phyloP scores from a whole-genome alignment of 2,797 vertebrate species.

The Tragelaphus oryx region DNA sequence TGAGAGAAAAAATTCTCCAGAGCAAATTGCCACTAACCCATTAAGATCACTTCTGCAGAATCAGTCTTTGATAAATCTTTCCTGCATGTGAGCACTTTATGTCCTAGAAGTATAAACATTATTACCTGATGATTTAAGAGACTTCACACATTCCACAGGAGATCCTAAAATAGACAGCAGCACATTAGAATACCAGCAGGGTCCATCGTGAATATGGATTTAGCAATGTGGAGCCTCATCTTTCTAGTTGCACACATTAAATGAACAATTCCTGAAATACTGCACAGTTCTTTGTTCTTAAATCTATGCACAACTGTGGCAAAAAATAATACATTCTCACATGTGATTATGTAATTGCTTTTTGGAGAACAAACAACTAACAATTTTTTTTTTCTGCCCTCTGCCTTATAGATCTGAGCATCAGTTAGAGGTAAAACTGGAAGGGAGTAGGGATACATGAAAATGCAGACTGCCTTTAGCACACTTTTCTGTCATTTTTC shows the following conservation, averaged over 20 bases:
- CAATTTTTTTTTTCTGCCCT: neutral
- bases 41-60: neutral
- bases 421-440: neutral
- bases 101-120: constrained; percentile 9
- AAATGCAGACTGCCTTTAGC: neutral
- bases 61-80: neutral
- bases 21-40: neutral
- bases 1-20: neutral
- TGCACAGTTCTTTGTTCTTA: neutral
- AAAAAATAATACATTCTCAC: neutral
- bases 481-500: neutral
- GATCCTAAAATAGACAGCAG: neutral
- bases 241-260: neutral
- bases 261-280: constrained; percentile 20
- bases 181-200: neutral
- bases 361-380: constrained; percentile 3
- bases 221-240: neutral
- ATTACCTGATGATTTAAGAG: constrained; percentile 40
- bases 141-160: neutral
- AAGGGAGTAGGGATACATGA: neutral
- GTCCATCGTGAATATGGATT: neutral
- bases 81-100: neutral
- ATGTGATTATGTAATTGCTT: neutral
- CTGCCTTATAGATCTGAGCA: neutral
- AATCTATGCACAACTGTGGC: neutral